phyloP scores from a whole-genome alignment of 2,888 invertebrate genomes.

The Tenthredo livida region DNA sequence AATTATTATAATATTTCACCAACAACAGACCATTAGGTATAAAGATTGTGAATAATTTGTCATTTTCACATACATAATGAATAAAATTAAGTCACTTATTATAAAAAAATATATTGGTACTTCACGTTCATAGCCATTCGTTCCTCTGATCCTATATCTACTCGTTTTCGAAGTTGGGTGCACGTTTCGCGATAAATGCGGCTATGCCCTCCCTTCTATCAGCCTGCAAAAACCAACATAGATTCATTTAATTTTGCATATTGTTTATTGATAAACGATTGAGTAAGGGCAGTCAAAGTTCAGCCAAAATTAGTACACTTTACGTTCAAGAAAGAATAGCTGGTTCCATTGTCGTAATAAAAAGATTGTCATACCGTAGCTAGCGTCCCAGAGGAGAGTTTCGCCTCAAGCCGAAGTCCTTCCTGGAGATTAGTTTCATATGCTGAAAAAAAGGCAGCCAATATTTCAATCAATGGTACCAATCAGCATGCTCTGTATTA shows the following conservation, averaged over 20 bases:
- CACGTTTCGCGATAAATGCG: slow-evolving; percentile 96
- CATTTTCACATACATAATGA: too few species aligned
- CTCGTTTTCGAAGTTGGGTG: slow-evolving; percentile 91
- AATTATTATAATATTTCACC: too few species aligned
- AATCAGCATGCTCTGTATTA: not conserved
- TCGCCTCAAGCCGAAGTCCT: slow-evolving; percentile 94
- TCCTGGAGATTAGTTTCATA: slow-evolving; percentile 93
- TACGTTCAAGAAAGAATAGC: not conserved
- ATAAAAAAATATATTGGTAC: too few species aligned
- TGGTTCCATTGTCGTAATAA: not conserved
- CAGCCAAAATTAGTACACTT: too few species aligned
- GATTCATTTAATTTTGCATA: slow-evolving; percentile 33
- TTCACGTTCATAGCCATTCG: too few species aligned
- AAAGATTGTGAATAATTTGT: too few species aligned
- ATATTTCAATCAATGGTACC: not conserved
- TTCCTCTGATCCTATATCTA: slow-evolving; percentile 71
- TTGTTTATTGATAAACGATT: not conserved
- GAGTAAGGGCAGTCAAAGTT: too few species aligned
- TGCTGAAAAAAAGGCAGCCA: slow-evolving; percentile 77
- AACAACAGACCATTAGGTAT: too few species aligned
- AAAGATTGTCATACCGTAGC: slow-evolving; percentile 87
- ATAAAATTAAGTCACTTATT: too few species aligned
- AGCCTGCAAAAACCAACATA: slow-evolving; percentile 81
- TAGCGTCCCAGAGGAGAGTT: slow-evolving; percentile 96
- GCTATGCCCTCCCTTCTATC: slow-evolving; percentile 99